A percentile compares a stretch with the other conserved stretches of the same genome.
phyloP scores from a whole-genome alignment of 2,797 vertebrate species.

The Danio albolineatus region DNA sequence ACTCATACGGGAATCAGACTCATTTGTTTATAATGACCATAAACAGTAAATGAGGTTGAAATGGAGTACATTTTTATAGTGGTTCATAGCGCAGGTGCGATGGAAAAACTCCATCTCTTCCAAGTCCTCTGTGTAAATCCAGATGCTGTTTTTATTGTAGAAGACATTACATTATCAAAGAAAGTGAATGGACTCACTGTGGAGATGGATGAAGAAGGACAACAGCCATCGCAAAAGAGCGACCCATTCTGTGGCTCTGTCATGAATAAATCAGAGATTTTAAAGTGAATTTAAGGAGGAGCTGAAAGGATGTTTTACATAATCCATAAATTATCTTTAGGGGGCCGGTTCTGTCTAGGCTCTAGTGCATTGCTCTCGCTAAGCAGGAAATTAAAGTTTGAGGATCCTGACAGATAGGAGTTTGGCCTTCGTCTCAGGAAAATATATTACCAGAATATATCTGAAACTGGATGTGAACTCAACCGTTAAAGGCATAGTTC shows the following conservation, averaged over 20 bases:
- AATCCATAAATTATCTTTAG: constrained; percentile 68
- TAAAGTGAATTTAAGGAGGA: constrained; percentile 60
- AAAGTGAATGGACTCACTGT: constrained; percentile 17
- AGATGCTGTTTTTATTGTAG: constrained; percentile 20
- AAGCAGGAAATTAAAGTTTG: constrained; percentile 67
- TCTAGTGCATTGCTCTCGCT: constrained; percentile 60
- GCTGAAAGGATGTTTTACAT: constrained; percentile 61
- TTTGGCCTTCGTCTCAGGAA: constrained; percentile 50
- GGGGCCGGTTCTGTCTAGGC: constrained; percentile 59
- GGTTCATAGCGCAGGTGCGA: background rate
- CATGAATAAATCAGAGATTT: constrained; percentile 64
- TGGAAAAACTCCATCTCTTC: background rate
- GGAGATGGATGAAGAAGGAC: constrained; percentile 61
- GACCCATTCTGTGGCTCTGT: constrained; percentile 46
- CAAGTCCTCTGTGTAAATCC: background rate
- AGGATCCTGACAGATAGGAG: constrained; percentile 61
- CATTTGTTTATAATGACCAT: constrained; percentile 5
- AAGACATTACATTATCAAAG: constrained; percentile 35
- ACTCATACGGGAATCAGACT: constrained; percentile 13
- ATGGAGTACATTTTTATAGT: background rate
- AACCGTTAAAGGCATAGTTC: constrained; percentile 32
- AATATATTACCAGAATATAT: constrained; percentile 53
- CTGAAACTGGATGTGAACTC: constrained; percentile 49
- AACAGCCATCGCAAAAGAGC: constrained; percentile 50
- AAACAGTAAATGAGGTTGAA: background rate